Evolutionary conservation across 1,140 invertebrate genomes (phyloP).

Genomic region (Bombus difficillimus): DNA sequence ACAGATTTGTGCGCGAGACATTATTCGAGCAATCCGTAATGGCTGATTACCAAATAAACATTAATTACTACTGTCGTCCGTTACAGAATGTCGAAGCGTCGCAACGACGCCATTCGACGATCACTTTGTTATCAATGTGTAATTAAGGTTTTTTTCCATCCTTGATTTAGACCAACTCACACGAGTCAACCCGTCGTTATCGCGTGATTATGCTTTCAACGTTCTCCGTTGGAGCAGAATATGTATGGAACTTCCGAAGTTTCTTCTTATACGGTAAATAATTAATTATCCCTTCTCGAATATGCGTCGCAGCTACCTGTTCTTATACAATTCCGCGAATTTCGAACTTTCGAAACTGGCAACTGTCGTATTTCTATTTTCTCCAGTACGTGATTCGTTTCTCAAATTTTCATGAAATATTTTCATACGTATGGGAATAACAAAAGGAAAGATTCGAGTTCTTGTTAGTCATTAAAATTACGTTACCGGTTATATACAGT

Average conservation of each 20-base stretch:
- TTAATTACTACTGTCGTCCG: conserved; percentile 27
- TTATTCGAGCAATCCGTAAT: conserved; percentile 24
- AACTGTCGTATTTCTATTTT: neutral
- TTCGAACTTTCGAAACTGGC: neutral
- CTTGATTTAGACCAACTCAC: neutral
- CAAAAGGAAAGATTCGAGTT: no score
- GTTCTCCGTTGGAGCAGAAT: neutral
- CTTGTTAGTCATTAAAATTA: no score
- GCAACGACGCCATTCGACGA: neutral
- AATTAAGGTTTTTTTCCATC: neutral
- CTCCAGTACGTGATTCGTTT: neutral
- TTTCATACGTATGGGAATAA: neutral
- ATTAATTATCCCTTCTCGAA: neutral
- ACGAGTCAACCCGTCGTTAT: neutral
- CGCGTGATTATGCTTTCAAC: conserved; percentile 14
- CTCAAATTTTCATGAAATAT: neutral
- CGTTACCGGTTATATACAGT: no score
- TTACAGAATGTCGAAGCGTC: neutral
- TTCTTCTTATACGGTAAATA: neutral
- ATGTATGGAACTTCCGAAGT: neutral
- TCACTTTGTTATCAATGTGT: neutral
- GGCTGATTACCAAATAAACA: conserved; percentile 33
- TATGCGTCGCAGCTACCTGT: neutral
- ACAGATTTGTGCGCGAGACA: conserved; percentile 17
- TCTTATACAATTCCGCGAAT: neutral